phyloP scores from a whole-genome alignment of 2,797 vertebrate genomes.

The Microcaecilia unicolor region DNA sequence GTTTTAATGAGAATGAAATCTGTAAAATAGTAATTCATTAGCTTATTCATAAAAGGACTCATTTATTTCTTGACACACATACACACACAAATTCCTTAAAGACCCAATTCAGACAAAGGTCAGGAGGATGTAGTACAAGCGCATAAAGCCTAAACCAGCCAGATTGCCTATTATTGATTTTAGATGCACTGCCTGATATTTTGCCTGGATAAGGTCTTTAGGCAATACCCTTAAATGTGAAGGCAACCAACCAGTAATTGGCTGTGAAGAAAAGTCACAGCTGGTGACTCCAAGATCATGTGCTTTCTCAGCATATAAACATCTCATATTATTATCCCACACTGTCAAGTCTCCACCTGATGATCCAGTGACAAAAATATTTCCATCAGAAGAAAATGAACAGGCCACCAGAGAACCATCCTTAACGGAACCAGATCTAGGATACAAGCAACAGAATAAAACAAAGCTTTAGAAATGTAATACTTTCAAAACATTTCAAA shows the following conservation, averaged over 20 bases:
- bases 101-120: too few species aligned
- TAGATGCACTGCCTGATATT: too few species aligned
- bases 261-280: constrained; percentile 73
- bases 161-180: too few species aligned
- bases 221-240: too few species aligned
- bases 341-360: constrained; percentile 83
- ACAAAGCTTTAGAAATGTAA: background rate
- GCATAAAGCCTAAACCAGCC: too few species aligned
- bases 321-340: constrained; percentile 80
- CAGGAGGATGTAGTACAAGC: too few species aligned
- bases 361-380: constrained; percentile 80
- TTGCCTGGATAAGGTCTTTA: too few species aligned
- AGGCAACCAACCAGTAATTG: constrained; percentile 60
- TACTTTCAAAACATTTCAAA: background rate
- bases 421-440: constrained; percentile 67
- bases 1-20: constrained; percentile 11
- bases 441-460: constrained; percentile 21
- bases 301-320: constrained; percentile 74
- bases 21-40: too few species aligned
- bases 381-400: constrained; percentile 78
- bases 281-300: constrained; percentile 90
- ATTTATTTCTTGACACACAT: too few species aligned
- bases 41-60: too few species aligned
- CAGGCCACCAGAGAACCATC: constrained; percentile 82
- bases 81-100: too few species aligned